phyloP scores from a whole-genome alignment of 1,140 invertebrate genomes.

The Sipha flava region DNA sequence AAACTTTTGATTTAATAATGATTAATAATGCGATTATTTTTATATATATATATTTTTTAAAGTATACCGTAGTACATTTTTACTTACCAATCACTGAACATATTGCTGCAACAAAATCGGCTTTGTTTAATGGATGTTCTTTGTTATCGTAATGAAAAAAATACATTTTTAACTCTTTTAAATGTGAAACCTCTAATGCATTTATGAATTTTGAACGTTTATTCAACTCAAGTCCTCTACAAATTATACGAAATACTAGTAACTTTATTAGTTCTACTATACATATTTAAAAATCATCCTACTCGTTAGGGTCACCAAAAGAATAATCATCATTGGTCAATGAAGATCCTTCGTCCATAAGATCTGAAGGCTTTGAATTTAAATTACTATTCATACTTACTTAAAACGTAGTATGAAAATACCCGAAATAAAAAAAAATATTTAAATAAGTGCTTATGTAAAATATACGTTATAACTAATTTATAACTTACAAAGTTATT shows the following conservation, averaged over 20 bases:
- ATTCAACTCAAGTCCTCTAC: background rate
- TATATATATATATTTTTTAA: too few species aligned
- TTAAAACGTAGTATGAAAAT: background rate
- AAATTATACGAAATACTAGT: background rate
- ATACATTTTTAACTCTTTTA: conserved; percentile 26
- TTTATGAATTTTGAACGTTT: background rate
- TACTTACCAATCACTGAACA: conserved; percentile 16
- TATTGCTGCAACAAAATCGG: conserved; percentile 26
- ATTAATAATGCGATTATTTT: too few species aligned
- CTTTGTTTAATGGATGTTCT: conserved; percentile 27
- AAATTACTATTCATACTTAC: background rate
- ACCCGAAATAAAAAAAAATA: background rate
- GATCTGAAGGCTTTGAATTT: background rate
- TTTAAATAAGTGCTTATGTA: too few species aligned
- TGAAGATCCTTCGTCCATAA: background rate
- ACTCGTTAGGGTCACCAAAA: background rate
- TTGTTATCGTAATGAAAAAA: conserved; percentile 9
- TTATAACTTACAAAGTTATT: too few species aligned
- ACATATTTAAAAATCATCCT: background rate
- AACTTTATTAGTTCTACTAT: too few species aligned
- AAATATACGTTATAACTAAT: too few species aligned
- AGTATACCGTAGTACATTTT: too few species aligned
- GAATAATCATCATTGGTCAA: background rate
- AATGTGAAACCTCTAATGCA: background rate
- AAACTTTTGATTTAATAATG: too few species aligned